A percentile compares a stretch with the other conserved stretches of the same genome.
Conservation (phyloP, 2,113 vertebrate genomes). For the Otis tarda region DNA sequence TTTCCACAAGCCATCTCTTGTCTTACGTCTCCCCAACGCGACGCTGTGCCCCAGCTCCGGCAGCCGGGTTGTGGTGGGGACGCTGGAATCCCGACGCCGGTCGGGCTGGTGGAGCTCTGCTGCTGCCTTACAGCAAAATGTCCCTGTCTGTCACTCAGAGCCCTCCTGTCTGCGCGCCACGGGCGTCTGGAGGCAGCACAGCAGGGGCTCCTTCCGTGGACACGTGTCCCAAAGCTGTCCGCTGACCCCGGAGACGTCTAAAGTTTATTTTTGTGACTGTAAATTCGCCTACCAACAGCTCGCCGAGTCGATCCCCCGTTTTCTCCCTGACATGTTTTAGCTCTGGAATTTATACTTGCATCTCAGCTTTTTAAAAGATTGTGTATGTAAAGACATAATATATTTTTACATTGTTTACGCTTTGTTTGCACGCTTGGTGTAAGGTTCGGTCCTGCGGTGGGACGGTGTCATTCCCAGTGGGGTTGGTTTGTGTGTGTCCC, state of each 20-base stretch:
- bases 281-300: background rate
- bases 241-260: background rate
- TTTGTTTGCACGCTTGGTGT: background rate
- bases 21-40: background rate
- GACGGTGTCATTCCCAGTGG: background rate
- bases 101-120: background rate
- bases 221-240: fast-evolving
- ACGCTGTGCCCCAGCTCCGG: background rate
- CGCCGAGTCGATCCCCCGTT: background rate
- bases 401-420: constrained; percentile 23
- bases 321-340: background rate
- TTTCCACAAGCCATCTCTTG: background rate
- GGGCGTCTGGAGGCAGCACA: background rate
- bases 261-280: background rate
- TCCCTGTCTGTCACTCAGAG: background rate
- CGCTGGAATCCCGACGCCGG: fast-evolving
- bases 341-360: background rate
- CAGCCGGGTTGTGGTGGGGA: fast-evolving
- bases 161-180: background rate
- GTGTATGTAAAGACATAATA: background rate
- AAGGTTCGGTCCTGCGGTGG: background rate
- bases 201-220: background rate
- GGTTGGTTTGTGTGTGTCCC: background rate
- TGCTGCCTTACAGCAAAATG: background rate
- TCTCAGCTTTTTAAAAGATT: background rate